These are phyloP conservation scores for Cydia splendana DNA, from an alignment of 1,140 invertebrate species.

Conservation along the genomic window DNA sequence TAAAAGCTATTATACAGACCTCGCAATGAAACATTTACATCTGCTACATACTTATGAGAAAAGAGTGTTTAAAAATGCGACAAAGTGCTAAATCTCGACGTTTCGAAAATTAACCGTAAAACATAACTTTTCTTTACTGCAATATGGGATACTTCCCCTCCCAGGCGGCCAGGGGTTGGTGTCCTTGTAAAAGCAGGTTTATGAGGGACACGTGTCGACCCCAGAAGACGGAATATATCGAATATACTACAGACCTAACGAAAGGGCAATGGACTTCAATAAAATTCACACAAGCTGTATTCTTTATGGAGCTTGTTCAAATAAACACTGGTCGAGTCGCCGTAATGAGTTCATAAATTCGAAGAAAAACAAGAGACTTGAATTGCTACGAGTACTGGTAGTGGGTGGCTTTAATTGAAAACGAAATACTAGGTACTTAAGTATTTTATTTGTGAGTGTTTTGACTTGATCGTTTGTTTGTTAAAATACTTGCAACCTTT, in stretches of 20 bases:
- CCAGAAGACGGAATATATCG: constrained; percentile 38
- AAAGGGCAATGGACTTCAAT: constrained; percentile 32
- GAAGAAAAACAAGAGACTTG: constrained; percentile 9
- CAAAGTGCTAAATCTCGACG: neutral
- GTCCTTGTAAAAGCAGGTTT: constrained; percentile 69
- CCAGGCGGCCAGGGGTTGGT: constrained; percentile 52
- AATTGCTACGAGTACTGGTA: constrained; percentile 3
- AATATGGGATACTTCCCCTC: constrained; percentile 45
- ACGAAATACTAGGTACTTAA: neutral
- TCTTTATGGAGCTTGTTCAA: constrained; percentile 32
- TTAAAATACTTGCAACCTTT: too few species aligned
- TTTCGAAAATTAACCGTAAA: constrained; percentile 26
- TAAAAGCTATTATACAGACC: too few species aligned
- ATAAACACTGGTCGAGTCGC: constrained; percentile 28
- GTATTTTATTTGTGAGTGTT: neutral
- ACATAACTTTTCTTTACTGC: constrained; percentile 49
- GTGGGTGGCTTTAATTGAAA: neutral
- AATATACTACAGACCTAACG: constrained; percentile 26
- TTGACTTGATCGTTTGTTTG: too few species aligned
- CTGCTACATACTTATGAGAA: neutral
- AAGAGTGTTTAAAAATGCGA: neutral
- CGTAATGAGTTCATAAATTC: constrained; percentile 21
- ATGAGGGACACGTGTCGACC: constrained; percentile 68
- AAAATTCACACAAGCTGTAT: constrained; percentile 32
- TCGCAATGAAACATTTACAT: too few species aligned